phyloP scores from a whole-genome alignment of 2,797 vertebrate species.

The Artibeus lituratus region DNA sequence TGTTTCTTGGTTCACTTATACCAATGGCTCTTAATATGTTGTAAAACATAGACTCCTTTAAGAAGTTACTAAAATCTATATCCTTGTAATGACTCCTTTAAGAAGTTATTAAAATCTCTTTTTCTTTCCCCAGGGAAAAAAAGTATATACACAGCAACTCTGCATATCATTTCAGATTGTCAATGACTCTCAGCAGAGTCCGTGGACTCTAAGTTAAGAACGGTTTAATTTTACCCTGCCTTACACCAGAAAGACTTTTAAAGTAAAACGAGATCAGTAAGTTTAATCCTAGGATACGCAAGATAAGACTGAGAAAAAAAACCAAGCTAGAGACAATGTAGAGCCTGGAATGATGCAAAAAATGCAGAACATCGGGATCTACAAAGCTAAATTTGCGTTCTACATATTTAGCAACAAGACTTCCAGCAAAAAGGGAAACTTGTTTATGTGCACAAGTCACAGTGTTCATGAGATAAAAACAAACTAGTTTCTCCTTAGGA shows the following conservation, averaged over 20 bases:
- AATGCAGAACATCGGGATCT: background rate
- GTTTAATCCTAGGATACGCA: slow-evolving; percentile 25
- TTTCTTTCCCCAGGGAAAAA: background rate
- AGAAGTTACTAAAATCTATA: slow-evolving; percentile 6
- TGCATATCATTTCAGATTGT: slow-evolving; percentile 18
- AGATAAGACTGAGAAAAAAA: background rate
- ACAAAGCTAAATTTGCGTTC: slow-evolving; percentile 26
- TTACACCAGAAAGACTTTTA: slow-evolving; percentile 47
- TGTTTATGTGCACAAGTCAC: slow-evolving; percentile 20
- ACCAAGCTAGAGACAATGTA: background rate
- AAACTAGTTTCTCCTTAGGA: slow-evolving; percentile 30
- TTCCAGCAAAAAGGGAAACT: slow-evolving; percentile 46
- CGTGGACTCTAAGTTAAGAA: slow-evolving; percentile 11
- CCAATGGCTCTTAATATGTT: slow-evolving; percentile 10
- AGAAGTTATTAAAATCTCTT: slow-evolving; percentile 1
- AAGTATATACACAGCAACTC: background rate
- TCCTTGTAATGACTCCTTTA: background rate
- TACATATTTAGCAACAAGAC: slow-evolving; percentile 33
- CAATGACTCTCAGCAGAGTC: background rate
- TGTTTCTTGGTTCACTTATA: slow-evolving; percentile 21
- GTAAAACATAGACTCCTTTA: background rate
- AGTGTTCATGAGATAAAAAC: slow-evolving; percentile 44
- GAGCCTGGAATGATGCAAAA: slow-evolving; percentile 12
- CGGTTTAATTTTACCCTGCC: slow-evolving; percentile 43
- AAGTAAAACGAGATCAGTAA: slow-evolving; percentile 38